Conservation (phyloP, 2,113 vertebrate species). For the Toxotes chatareus region DNA sequence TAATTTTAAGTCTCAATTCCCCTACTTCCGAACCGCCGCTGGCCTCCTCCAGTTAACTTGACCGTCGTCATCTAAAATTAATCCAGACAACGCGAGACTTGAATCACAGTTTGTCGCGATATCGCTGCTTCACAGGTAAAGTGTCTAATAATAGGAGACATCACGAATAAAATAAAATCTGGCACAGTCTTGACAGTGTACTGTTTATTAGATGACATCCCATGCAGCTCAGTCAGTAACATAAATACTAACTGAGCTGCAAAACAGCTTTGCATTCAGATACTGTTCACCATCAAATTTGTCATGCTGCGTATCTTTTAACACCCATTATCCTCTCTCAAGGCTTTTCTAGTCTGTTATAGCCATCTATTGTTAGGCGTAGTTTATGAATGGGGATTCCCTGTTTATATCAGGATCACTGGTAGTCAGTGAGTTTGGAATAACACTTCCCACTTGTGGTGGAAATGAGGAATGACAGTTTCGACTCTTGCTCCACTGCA, state of each 20-base stretch:
- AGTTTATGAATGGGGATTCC: not conserved
- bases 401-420: no score
- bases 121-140: not conserved
- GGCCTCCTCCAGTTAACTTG: not conserved
- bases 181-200: no score
- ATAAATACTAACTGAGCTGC: no score
- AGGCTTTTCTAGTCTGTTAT: not conserved
- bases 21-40: not conserved
- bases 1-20: not conserved
- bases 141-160: no score
- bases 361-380: not conserved
- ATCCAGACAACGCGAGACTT: slow-evolving; percentile 14
- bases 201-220: no score
- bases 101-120: not conserved
- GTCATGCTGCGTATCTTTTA: no score
- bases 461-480: not conserved
- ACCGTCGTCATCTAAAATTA: not conserved
- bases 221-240: no score
- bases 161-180: no score
- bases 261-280: no score
- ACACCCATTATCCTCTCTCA: not conserved
- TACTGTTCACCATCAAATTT: no score
- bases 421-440: not conserved
- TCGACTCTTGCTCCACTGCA: not conserved
- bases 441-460: not conserved